Conservation (phyloP, 2,797 vertebrate species). For the Phrynocephalus vlangalii region DNA sequence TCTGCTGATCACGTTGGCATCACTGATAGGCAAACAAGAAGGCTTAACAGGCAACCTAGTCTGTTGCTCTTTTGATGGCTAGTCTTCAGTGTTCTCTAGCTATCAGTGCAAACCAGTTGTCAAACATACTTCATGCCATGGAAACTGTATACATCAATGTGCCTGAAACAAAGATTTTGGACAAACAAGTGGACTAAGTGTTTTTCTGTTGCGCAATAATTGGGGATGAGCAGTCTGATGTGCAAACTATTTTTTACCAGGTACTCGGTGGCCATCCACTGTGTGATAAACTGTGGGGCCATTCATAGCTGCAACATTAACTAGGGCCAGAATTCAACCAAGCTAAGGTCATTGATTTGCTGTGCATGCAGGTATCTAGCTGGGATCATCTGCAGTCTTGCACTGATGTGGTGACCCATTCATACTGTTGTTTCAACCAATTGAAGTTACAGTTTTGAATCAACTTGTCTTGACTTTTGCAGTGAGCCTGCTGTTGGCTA, state of each 20-base stretch:
- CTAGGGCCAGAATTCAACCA: neutral
- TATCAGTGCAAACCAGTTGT: neutral
- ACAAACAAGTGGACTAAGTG: neutral
- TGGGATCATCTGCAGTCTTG: neutral
- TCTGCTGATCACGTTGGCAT: neutral
- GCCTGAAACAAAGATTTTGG: neutral
- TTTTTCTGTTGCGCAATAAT: conserved; percentile 1
- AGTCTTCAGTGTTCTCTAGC: neutral
- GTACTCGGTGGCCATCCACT: neutral
- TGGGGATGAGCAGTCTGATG: neutral
- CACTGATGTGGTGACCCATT: neutral
- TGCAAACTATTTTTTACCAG: neutral
- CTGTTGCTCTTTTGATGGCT: neutral
- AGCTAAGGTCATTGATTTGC: neutral
- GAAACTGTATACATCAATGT: neutral
- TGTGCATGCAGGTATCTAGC: neutral
- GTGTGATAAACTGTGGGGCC: neutral
- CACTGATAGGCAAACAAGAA: neutral
- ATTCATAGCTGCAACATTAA: neutral
- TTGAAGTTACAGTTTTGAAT: neutral
- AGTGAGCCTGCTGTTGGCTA: neutral
- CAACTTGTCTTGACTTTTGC: neutral
- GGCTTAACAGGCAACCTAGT: neutral
- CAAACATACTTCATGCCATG: neutral
- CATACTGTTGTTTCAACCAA: neutral